Percentiles rank a stretch among this genome's conserved stretches.
Conservation (phyloP, 2,113 vertebrate species). For the Anarrhichthys ocellatus region DNA sequence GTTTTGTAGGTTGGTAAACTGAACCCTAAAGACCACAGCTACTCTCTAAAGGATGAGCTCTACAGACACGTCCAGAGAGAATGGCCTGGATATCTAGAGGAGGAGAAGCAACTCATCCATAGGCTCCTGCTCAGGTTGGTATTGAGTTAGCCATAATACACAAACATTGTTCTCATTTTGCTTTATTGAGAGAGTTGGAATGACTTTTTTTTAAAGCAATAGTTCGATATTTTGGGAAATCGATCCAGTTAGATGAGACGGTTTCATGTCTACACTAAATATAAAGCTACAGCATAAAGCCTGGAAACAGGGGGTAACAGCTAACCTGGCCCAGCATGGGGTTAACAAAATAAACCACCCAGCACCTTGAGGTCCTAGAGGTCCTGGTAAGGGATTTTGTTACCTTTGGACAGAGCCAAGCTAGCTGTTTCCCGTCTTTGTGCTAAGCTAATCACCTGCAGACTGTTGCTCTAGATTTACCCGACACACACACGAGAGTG, state of each 20-base stretch:
- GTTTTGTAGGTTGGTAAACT: conserved; percentile 83
- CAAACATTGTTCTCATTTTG: neutral
- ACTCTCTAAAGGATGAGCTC: conserved; percentile 81
- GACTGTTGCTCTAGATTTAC: conserved; percentile 3
- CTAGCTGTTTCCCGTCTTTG: neutral
- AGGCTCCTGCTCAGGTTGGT: conserved; percentile 82
- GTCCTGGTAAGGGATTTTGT: neutral
- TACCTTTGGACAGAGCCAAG: neutral
- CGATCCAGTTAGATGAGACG: neutral
- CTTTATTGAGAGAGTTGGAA: neutral
- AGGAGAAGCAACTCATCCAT: conserved; percentile 84
- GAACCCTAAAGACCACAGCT: conserved; percentile 84
- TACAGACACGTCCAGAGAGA: conserved; percentile 77
- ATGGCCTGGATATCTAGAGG: conserved; percentile 83
- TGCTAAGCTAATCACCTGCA: conserved; percentile 3
- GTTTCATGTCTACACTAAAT: neutral
- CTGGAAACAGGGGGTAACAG: neutral
- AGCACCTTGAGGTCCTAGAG: neutral
- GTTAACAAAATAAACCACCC: neutral
- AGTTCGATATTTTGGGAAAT: neutral
- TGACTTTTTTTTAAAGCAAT: neutral
- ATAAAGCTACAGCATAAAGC: neutral
- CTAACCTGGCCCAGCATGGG: neutral
- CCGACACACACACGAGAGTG: neutral
- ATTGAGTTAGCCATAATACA: neutral